Conservation (phyloP, 1,140 invertebrate genomes). For the Argopecten irradians region DNA sequence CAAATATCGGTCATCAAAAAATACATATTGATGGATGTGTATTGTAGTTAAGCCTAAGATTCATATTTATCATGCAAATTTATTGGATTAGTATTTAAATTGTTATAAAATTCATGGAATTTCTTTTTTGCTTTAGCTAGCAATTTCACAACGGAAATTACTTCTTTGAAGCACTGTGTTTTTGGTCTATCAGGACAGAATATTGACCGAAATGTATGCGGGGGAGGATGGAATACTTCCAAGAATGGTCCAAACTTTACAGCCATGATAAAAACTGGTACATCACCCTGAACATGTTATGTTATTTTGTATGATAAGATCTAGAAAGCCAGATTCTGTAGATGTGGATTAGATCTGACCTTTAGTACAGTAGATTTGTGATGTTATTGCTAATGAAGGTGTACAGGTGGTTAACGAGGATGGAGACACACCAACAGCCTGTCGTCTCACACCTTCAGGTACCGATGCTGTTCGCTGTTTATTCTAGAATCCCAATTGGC, state of each 20-base stretch:
- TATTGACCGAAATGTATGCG: neutral
- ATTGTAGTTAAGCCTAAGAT: too few species aligned
- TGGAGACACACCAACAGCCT: neutral
- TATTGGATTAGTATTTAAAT: too few species aligned
- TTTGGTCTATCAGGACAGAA: too few species aligned
- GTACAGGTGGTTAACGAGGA: neutral
- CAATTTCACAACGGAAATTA: too few species aligned
- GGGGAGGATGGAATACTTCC: neutral
- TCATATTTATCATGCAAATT: too few species aligned
- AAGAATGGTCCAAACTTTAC: neutral
- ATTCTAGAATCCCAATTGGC: neutral
- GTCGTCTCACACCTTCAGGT: constrained; percentile 1
- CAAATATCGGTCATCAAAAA: too few species aligned
- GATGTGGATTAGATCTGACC: neutral
- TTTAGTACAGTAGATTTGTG: neutral
- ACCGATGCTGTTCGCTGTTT: neutral
- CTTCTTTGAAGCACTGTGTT: too few species aligned
- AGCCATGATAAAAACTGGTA: neutral
- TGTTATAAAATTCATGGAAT: too few species aligned
- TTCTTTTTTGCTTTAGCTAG: too few species aligned
- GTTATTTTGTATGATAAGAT: neutral
- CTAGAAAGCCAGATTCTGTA: neutral
- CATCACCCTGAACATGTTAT: neutral
- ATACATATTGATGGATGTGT: too few species aligned
- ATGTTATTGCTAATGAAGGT: neutral